These are phyloP conservation scores for Trinectes maculatus DNA, from an alignment of 2,113 vertebrate genomes.

Conservation along the genomic window DNA sequence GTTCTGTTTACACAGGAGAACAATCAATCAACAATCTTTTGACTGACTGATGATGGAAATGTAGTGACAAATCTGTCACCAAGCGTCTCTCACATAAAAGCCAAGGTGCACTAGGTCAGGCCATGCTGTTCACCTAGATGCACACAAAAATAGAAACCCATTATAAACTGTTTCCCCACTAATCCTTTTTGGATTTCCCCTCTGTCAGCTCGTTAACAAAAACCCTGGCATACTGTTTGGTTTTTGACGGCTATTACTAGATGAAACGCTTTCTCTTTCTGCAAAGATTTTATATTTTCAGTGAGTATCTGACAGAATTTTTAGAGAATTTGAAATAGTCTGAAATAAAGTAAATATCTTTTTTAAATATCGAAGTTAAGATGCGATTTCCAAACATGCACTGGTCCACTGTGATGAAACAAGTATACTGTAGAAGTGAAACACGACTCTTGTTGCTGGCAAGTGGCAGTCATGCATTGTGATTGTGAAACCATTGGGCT, in stretches of 20 bases:
- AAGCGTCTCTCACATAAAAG: conserved; percentile 40
- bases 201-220: conserved; percentile 47
- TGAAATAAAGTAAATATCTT: not conserved
- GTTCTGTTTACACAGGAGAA: conserved; percentile 22
- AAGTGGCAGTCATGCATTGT: too few species aligned
- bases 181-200: conserved; percentile 53
- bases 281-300: not conserved
- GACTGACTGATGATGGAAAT: not conserved
- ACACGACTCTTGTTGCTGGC: too few species aligned
- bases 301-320: not conserved
- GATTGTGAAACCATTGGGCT: too few species aligned
- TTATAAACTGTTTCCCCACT: conserved; percentile 46
- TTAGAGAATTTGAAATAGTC: not conserved
- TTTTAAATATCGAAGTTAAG: too few species aligned
- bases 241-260: conserved; percentile 18
- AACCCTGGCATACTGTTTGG: conserved; percentile 7
- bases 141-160: conserved; percentile 61
- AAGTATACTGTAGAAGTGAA: too few species aligned
- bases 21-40: not conserved
- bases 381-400: too few species aligned
- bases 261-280: conserved; percentile 18
- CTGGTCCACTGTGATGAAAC: too few species aligned
- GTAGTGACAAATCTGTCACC: conserved; percentile 30
- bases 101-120: conserved; percentile 18
- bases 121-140: conserved; percentile 46